Evolutionary conservation across 92 coral and sea anemone genomes (phyloP), one percentile per base, ranked within the genome.

Genomic region (Muricea muricata): DNA sequence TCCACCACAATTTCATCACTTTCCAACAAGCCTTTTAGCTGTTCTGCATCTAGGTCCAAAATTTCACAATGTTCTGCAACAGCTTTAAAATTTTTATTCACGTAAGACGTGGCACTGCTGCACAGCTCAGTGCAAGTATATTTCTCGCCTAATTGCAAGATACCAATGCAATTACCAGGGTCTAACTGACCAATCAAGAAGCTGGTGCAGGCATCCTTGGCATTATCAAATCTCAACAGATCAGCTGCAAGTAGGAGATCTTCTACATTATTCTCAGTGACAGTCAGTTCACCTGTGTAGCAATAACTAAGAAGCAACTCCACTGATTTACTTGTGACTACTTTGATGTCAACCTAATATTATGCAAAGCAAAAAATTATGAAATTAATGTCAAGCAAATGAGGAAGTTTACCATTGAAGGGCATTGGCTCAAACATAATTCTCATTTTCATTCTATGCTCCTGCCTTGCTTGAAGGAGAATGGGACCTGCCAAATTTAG

Each of bases 241-340:
- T 97, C 99, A 2, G 99, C 90, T 54, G 98, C 91, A 29, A 90
- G 91, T 46, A 97, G 92, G 69, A 97, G 17, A 83, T 91, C 93
- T 65, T 97, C 98, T 6, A 94, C 98, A 50, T 91, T 93, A 4
- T 90, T 82, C 52, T 97, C 94, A 13, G 99, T 97, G 76, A 97
- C 92, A 10, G 90, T 86, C n/a, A 97, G 90, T 48, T 88, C 88
- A 20, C 98, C 88, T 5, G 99, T 92, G 89, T 97, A 97, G 23
- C 97, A 93, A 69, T 92, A 97, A 84, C 89, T 85, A 12, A 97
- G 83, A 32, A 97, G 98, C 28, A 73, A 80, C 57, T 89, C 88
- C 11, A 90, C 75, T 37, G 99, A 85, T 11, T 80, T 89, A 71
- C 93, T 85, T 48, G 92, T 97, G 12, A 97, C 94, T 65, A 86